Evolutionary conservation across 1,140 invertebrate genomes (phyloP).

Genomic region (Drosophila erecta): DNA sequence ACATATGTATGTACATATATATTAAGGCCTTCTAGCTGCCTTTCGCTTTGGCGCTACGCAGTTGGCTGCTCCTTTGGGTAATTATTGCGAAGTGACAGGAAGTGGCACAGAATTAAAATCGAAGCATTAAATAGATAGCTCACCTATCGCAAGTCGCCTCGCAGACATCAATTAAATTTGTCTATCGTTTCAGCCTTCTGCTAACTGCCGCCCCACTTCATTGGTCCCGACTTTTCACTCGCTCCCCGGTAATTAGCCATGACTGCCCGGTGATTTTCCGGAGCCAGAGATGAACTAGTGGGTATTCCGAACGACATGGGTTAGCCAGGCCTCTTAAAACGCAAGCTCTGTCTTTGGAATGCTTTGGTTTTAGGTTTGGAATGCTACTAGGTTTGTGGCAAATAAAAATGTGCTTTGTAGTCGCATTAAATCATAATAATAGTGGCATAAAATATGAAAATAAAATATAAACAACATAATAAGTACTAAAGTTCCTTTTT

Average conservation of each 20-base stretch:
- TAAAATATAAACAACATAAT: too few species aligned
- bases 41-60: neutral
- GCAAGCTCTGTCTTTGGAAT: too few species aligned
- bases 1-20: constrained; percentile 32
- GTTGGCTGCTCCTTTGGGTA: constrained; percentile 41
- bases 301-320: neutral
- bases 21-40: constrained; percentile 11
- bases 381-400: neutral
- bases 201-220: constrained; percentile 5
- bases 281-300: constrained; percentile 18
- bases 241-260: constrained; percentile 53
- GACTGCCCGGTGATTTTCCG: constrained; percentile 28
- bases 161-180: constrained; percentile 56
- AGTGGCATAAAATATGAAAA: too few species aligned
- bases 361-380: too few species aligned
- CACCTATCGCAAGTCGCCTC: constrained; percentile 46
- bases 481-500: neutral
- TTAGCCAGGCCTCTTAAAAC: neutral
- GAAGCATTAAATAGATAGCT: constrained; percentile 78
- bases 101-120: constrained; percentile 73
- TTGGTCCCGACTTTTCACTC: constrained; percentile 18
- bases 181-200: constrained; percentile 20
- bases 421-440: too few species aligned
- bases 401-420: neutral
- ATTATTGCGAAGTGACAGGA: constrained; percentile 64